Conservation (phyloP, 2,888 invertebrate genomes). For the Drepanosiphum platanoidis region DNA sequence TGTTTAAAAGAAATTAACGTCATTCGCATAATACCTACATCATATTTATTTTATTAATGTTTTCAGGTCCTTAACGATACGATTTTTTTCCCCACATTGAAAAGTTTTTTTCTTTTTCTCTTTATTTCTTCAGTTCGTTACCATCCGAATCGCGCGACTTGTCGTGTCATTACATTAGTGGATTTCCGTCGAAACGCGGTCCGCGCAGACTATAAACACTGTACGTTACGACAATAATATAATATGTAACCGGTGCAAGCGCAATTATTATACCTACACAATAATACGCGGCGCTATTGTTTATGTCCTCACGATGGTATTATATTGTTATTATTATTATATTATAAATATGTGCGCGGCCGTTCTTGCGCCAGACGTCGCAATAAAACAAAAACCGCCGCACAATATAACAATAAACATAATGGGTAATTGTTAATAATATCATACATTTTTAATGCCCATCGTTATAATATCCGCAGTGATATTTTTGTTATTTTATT, state of each 20-base stretch:
- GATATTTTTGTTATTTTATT: background rate
- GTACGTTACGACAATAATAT: background rate
- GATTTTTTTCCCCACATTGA: no score
- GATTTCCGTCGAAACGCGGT: background rate
- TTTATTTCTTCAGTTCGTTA: no score
- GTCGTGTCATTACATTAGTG: background rate
- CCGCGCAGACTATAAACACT: background rate
- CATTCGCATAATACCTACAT: no score
- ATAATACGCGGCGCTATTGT: background rate
- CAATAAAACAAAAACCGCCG: background rate
- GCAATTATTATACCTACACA: background rate
- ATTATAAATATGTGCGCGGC: background rate
- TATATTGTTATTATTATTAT: background rate
- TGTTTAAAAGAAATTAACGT: no score
- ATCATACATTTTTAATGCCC: background rate
- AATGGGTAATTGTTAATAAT: background rate
- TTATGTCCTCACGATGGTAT: background rate
- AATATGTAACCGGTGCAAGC: background rate
- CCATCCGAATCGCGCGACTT: no score
- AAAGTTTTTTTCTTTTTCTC: no score
- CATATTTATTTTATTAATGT: no score
- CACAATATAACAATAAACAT: background rate
- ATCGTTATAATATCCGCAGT: background rate
- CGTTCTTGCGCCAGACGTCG: background rate
- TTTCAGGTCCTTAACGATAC: no score